Base-by-base conservation (phyloP, 2,888 invertebrate genomes). In the Himalopsyche japonica region DNA sequence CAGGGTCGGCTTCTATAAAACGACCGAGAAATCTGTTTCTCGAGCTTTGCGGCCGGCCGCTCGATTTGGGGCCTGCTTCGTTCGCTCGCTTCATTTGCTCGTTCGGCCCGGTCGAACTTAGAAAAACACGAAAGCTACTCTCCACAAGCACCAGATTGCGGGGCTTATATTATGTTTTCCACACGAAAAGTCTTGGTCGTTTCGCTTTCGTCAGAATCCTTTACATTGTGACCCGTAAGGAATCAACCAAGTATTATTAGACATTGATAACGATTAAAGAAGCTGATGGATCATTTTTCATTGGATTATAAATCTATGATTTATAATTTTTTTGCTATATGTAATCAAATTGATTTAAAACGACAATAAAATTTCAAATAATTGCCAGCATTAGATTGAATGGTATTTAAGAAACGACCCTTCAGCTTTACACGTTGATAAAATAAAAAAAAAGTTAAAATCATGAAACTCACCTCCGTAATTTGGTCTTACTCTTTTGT, bases 401-500 rank as follows among this genome's bases (percentile, higher is more conserved):
- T 80, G 43, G 10, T n/a, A 24, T 20, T 80, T 24, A 37, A 81
- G 76, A 81, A 81, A 70, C 77, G 57, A 57, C 76, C 27, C 76
- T 32, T 20, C 48, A 49, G 80, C 34, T 24, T 7, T 7, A 76
- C 77, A 37, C n/a, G 34, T 43, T 5, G 15, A 70, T 43, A 70
- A 32, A 12, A 76, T 30, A 64, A 18, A 18, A 34, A 8, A n/a
- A 70, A 27, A 7, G n/a, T n/a, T n/a, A 34, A 34, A 8, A 70
- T 12, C 12, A 12, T 18, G 85, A 88, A 92, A 84, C 95, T 95
- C 93, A 98, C 98, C 98, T 96, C 98, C 98, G 93, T 98, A 98
- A 93, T 98, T 98, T 91, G 98, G 98, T 94, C 98, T 97, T 95
- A 99, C 97, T 95, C 98, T 96, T 96, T 98, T 99, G 94, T 99